These are phyloP conservation scores for Mus musculus DNA, from an alignment of 2,113 vertebrate genomes.

Conservation along the genomic window GRCm39 chr5:18596501-18597000, in stretches of 20 bases:
- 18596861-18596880: background rate
- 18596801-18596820: conserved; percentile 61
- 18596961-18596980: background rate
- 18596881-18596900: background rate
- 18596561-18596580: background rate
- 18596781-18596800: conserved; percentile 47
- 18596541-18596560: background rate
- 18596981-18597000: background rate
- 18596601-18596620: background rate
- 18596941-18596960: background rate
- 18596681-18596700: background rate
- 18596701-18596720: background rate
- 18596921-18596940: background rate
- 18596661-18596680: conserved; percentile 12
- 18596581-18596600: background rate
- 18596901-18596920: background rate
- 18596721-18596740: conserved; percentile 35
- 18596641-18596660: background rate
- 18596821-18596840: conserved; percentile 45
- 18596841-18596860: background rate
- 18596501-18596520: background rate
- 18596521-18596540: background rate
- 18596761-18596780: conserved; percentile 35
- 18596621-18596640: background rate
- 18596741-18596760: conserved; percentile 16